Base-by-base conservation (phyloP, 2,113 vertebrate species). In the Microtus pennsylvanicus region DNA sequence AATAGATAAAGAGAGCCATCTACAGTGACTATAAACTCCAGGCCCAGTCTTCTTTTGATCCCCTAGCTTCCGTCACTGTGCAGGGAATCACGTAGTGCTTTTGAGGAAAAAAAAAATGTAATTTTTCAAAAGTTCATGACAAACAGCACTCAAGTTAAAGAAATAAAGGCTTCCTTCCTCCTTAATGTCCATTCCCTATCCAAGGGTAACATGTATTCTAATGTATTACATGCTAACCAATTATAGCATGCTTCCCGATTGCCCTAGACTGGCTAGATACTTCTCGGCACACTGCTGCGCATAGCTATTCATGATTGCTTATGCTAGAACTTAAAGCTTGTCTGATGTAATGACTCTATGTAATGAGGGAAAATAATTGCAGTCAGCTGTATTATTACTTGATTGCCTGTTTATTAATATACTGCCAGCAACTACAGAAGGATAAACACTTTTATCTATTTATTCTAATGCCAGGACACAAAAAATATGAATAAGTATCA, bases 361-460 rank as follows among this genome's bases (percentile, higher is more conserved):
- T 14, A 42, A 67, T 77, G 21, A 92, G 81, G 70, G 89, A 93
- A 95, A 74, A 61, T 45, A 91, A 93, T 82, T 77, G n/a, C 26
- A 75, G 78, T 28, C 47, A 81, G 67, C 21, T 52, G 38, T 63
- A 91, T n/a, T 74, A 42, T 92, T 55, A 83, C 7, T 4, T 89
- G 22, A 19, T 95, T 63, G n/a, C 28, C 80, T 38, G 70, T 77
- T 93, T 96, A 65, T 93, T 92, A 67, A 65, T 38, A 67, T 35
- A 22, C n/a, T 87, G 55, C 88, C 77, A 96, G 30, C 26, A 86
- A 86, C 92, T 78, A 42, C 61, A 45, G 21, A 86, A n/a, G 22
- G 14, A 35, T 30, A 94, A n/a, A 77, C 14, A 93, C 61, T 87
- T 92, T 65, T 92, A 35, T 50, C 26, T 94, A 21, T 70, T 61